Conservation (phyloP, 2,888 invertebrate species). For the Latheticus oryzae region DNA sequence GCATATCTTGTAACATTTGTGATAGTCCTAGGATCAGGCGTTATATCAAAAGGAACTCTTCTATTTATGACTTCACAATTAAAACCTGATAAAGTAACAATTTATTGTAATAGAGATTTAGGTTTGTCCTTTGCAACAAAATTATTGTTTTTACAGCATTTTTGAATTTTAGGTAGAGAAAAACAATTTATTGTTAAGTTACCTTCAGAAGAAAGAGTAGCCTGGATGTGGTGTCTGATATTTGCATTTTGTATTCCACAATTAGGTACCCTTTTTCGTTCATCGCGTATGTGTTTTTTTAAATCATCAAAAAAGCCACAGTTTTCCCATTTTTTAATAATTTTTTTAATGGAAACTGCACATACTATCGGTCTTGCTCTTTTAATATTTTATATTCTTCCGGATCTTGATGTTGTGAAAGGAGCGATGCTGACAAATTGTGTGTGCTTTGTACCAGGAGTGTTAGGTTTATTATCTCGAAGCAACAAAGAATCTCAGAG, state of each 20-base stretch:
- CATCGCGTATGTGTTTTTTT: constrained; percentile 89
- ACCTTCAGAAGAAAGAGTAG: constrained; percentile 87
- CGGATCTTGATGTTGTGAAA: constrained; percentile 92
- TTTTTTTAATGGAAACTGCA: constrained; percentile 87
- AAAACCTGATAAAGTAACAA: constrained; percentile 78
- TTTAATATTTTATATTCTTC: constrained; percentile 88
- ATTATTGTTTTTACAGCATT: no score
- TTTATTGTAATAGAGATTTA: constrained; percentile 87
- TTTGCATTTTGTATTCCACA: constrained; percentile 92
- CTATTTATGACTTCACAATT: constrained; percentile 94
- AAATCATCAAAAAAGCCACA: constrained; percentile 85
- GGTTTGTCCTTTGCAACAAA: constrained; percentile 69
- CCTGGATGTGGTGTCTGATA: constrained; percentile 93
- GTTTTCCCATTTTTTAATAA: constrained; percentile 73
- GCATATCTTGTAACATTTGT: constrained; percentile 88
- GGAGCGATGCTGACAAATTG: constrained; percentile 97
- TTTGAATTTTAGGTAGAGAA: constrained; percentile 78
- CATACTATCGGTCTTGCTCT: constrained; percentile 89
- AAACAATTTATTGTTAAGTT: constrained; percentile 85
- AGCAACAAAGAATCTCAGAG: constrained; percentile 84
- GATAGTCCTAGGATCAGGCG: constrained; percentile 86
- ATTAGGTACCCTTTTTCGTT: constrained; percentile 85
- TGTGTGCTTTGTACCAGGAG: constrained; percentile 89
- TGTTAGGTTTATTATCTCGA: constrained; percentile 80
- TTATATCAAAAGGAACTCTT: constrained; percentile 88